Conservation (phyloP, 37 sponge, comb jelly and placozoan genomes). For the Aphrocallistes beatrix region DNA sequence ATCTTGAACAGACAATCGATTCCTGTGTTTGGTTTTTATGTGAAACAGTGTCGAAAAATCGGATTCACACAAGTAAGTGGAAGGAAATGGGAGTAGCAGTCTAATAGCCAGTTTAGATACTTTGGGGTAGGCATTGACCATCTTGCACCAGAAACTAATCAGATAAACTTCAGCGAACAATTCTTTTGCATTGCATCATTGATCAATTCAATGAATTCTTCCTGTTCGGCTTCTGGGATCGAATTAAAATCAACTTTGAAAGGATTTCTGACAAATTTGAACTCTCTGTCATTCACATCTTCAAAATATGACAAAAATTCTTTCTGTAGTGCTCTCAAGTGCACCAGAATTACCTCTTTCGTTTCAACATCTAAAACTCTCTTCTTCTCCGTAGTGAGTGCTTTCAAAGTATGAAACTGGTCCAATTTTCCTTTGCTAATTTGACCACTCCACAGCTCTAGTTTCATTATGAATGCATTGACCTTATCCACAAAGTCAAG, state of each 20-base stretch:
- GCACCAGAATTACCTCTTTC: constrained; percentile 8
- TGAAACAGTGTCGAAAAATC: background rate
- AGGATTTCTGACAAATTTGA: background rate
- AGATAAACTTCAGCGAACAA: constrained; percentile 1
- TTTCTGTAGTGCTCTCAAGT: constrained; percentile 15
- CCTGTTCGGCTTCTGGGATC: background rate
- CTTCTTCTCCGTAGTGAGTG: background rate
- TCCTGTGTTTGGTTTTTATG: background rate
- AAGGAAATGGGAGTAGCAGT: constrained; percentile 1
- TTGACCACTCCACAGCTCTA: constrained; percentile 6
- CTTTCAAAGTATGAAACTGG: background rate
- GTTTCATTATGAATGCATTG: constrained; percentile 16
- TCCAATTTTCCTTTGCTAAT: constrained; percentile 4
- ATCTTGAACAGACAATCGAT: background rate
- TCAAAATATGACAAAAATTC: background rate
- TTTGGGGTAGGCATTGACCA: background rate
- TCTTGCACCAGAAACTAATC: background rate
- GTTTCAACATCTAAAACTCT: background rate
- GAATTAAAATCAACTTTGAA: constrained; percentile 5
- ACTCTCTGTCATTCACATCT: background rate
- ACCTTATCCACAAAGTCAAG: constrained; percentile 10
- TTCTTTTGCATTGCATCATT: constrained; percentile 1
- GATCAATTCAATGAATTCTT: constrained; percentile 15
- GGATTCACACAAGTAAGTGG: constrained; percentile 16
- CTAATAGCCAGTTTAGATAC: constrained; percentile 2